Evolutionary conservation across 2,113 vertebrate species (phyloP).

Genomic region (Syrrhaptes paradoxus): DNA sequence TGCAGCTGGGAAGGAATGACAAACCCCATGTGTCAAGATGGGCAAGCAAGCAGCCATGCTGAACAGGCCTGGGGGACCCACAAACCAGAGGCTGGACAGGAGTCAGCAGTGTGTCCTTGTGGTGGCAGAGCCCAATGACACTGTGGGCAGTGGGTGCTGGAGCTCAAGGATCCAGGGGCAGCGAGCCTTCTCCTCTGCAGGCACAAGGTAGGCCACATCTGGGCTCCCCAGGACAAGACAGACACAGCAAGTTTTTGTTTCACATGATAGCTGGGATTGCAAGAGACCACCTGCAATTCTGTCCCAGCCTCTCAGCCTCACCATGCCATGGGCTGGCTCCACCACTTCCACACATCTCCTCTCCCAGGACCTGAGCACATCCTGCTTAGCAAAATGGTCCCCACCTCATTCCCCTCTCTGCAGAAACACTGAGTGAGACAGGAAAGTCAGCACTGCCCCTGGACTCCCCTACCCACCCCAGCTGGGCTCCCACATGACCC

Average conservation of each 20-base stretch:
- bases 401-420: neutral
- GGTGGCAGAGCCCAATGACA: neutral
- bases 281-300: neutral
- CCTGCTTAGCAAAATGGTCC: neutral
- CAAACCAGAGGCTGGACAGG: neutral
- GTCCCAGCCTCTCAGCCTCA: neutral
- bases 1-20: neutral
- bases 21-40: accelerated
- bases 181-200: no score
- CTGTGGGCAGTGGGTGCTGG: neutral
- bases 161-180: neutral
- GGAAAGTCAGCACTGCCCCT: accelerated
- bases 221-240: neutral
- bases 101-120: neutral
- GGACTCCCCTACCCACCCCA: accelerated
- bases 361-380: neutral
- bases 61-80: neutral
- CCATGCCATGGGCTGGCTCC: neutral
- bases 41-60: neutral
- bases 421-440: neutral
- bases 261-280: accelerated
- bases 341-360: neutral
- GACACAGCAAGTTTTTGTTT: neutral
- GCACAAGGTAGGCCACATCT: accelerated
- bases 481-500: accelerated